Base-by-base conservation (phyloP, 2,797 vertebrate species). In the Pitangus sulphuratus region DNA sequence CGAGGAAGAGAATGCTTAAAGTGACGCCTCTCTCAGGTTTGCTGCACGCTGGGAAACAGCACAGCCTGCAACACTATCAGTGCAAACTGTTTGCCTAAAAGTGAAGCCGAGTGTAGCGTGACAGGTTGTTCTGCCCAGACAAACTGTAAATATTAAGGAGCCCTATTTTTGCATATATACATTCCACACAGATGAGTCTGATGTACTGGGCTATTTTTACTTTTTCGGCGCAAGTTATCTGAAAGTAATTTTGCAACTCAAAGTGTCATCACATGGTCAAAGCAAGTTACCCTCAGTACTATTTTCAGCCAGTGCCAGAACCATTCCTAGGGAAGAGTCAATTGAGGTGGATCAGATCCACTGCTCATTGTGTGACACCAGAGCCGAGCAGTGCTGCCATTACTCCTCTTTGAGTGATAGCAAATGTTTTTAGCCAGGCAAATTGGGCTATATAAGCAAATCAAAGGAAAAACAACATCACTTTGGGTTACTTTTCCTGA, bases 241-340 rank as follows among this genome's bases (percentile, higher is more conserved):
- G 94, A 92, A 95, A 93, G 87, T 42, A 93, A 96, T 89, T 96
- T 94, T 97, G 94, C 96, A 96, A 90, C 94, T 95, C 94, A 89
- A 94, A 96, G 88, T 93, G 94, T 94, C 91, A 92, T 89, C 85
- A 93, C 80, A 64, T 93, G 91, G 93, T 79, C 96, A 94, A 71
- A 51, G 93, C 74, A 37, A 95, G 91, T 93, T 93, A 94, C 75
- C 84, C 95, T 84, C 77, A 12, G 88, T 44, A 74, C 93, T 96
- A 95, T 95, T 96, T 95, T 95, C 91, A 95, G 96, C 86, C 54
- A 58, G 35, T 66, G 70, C 87, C 95, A 87, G 48, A 91, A 93
- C 91, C 88, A 60, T 79, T 96, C 83, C 70, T 22, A 83, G 81
- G 76, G 40, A 89, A 87, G 62, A 89, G 85, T 10, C n/a, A 28